Evolutionary conservation across 2,113 vertebrate genomes (phyloP), one percentile per base, ranked within the genome.

Genomic region (Lepisosteus osseus): DNA sequence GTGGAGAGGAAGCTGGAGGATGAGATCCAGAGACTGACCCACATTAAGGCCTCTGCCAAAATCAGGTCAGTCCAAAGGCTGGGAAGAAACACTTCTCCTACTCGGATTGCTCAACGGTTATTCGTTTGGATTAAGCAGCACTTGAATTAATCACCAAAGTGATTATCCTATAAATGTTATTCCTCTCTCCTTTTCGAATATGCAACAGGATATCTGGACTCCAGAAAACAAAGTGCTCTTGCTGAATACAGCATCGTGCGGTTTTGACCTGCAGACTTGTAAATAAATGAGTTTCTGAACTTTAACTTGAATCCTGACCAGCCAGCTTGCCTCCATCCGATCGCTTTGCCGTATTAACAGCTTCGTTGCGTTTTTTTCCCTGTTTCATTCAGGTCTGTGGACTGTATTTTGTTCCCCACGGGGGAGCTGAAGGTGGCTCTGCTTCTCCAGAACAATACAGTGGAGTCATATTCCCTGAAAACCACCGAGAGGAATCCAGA

Each of bases 391-490:
- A 99, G 97, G 72, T 98, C 95, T 15, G 92, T 93, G 83, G 95
- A 96, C 80, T 90, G 93, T 78, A 81, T 95, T 70, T 82, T 88
- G 11, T 89, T 86, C 69, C 82, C 92, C 3, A 92, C 90, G 29
- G 95, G 94, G 12, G 96, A 96, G 82, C 80, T 99, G 86, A 97
- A 95, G 90, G 86, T 93, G 0, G 89, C 87, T 3, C 81, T 98
- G 74, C 86, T 99, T 75, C 93, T 99, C 61, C 96, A 99, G 80
- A 99, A 98, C 85, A 99, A 99, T 77, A 83, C 91, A 2, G 69
- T 98, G 3, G 97, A 99, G 75, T 88, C 85, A 0, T 96, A 94
- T 81, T 89, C 81, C 11, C 72, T 98, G 76, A 90, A 84, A 69
- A 68, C 84, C 0, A 76, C 79, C 0, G 84, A 82, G 2, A 86